phyloP scores from a whole-genome alignment of 2,888 invertebrate species.

The Galeruca laticollis region DNA sequence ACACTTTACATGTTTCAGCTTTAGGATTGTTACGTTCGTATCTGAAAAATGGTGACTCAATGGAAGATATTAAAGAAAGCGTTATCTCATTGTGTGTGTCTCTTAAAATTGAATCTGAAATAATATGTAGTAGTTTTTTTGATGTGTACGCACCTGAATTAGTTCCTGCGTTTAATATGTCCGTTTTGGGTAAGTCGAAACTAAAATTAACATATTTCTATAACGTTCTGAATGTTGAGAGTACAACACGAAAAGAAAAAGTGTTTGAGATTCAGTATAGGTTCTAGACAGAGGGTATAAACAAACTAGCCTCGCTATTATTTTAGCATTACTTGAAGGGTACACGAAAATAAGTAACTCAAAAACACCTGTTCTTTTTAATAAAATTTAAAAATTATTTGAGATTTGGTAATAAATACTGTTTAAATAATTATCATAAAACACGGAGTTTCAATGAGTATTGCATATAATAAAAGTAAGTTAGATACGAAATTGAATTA shows the following conservation, averaged over 20 bases:
- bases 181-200: constrained; percentile 43
- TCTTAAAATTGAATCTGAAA: constrained; percentile 84
- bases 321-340: too few relatives aligned
- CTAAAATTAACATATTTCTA: background rate
- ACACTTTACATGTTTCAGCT: constrained; percentile 64
- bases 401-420: too few relatives aligned
- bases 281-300: too few relatives aligned
- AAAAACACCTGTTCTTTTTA: too few relatives aligned
- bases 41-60: constrained; percentile 80
- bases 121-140: constrained; percentile 90
- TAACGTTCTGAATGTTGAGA: background rate
- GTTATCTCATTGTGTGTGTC: constrained; percentile 87
- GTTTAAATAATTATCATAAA: too few relatives aligned
- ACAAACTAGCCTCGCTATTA: too few relatives aligned
- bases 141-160: constrained; percentile 81
- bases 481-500: too few relatives aligned
- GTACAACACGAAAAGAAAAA: background rate
- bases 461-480: too few relatives aligned
- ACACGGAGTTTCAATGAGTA: too few relatives aligned
- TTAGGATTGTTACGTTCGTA: constrained; percentile 82
- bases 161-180: constrained; percentile 55
- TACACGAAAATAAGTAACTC: too few relatives aligned
- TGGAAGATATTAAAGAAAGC: constrained; percentile 83
- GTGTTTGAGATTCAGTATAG: background rate
- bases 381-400: too few relatives aligned